phyloP scores from a whole-genome alignment of 2,797 vertebrate species.

The Chiroxiphia lanceolata region DNA sequence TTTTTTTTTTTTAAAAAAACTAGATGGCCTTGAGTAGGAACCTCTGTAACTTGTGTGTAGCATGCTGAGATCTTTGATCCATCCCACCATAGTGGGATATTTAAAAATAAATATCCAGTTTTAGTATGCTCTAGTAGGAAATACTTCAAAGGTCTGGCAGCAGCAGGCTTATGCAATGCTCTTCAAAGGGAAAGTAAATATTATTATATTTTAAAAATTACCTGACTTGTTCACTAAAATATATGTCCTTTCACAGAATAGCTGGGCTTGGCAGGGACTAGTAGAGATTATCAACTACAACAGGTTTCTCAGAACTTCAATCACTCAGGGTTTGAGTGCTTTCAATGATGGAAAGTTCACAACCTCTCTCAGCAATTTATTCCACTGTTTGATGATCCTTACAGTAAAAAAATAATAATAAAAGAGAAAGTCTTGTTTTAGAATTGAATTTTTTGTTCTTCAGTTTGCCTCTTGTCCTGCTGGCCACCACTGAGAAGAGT shows the following conservation, averaged over 20 bases:
- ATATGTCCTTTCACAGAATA: neutral
- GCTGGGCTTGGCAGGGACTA: neutral
- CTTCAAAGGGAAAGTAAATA: neutral
- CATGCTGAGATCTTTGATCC: neutral
- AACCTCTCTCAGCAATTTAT: neutral
- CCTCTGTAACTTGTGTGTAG: neutral
- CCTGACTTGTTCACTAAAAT: neutral
- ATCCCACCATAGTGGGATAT: accelerated
- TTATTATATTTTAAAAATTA: neutral
- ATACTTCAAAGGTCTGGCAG: neutral
- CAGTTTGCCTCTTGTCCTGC: neutral
- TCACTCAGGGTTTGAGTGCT: neutral
- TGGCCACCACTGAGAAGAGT: neutral
- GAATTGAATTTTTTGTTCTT: neutral
- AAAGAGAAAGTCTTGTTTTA: neutral
- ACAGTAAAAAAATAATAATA: neutral
- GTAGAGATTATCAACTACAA: neutral
- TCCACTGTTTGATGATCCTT: neutral
- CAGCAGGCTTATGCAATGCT: neutral
- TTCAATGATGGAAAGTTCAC: neutral
- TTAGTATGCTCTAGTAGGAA: neutral
- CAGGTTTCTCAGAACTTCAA: neutral
- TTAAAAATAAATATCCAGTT: neutral
- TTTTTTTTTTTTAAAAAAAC: neutral
- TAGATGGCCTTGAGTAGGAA: neutral